Evolutionary conservation across 2,888 invertebrate species (phyloP).

Genomic region (Napeogenes sylphis): DNA sequence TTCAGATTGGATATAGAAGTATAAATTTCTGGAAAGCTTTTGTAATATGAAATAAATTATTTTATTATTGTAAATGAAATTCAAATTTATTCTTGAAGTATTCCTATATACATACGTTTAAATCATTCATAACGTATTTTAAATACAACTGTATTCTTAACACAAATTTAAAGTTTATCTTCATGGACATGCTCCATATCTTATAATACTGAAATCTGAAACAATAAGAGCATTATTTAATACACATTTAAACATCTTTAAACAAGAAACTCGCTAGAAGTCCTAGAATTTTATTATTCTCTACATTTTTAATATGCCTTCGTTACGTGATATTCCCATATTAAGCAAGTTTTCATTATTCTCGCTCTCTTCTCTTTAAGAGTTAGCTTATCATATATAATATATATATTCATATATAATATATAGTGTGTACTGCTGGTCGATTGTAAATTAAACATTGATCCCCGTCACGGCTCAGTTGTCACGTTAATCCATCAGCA

Average conservation of each 20-base stretch:
- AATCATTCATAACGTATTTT: too few species aligned
- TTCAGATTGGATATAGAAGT: too few species aligned
- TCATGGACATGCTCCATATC: neutral
- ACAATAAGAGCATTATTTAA: neutral
- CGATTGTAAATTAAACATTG: slow-evolving; percentile 23
- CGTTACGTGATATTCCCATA: too few species aligned
- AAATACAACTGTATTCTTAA: too few species aligned
- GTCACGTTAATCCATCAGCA: slow-evolving; percentile 26
- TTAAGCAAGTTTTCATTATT: too few species aligned
- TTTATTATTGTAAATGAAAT: too few species aligned
- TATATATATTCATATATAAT: neutral
- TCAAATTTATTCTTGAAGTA: too few species aligned
- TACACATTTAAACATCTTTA: neutral
- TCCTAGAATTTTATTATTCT: too few species aligned
- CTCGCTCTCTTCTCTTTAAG: neutral
- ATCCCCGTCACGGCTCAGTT: slow-evolving; percentile 20
- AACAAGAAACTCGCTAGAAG: neutral
- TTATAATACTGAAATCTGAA: neutral
- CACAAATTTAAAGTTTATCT: too few species aligned
- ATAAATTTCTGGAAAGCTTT: too few species aligned
- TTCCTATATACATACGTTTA: too few species aligned
- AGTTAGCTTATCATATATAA: neutral
- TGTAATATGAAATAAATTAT: too few species aligned
- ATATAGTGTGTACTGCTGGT: neutral
- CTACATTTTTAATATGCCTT: neutral